Evolutionary conservation across 2,113 vertebrate species (phyloP).

Genomic region (Channa maculata): DNA sequence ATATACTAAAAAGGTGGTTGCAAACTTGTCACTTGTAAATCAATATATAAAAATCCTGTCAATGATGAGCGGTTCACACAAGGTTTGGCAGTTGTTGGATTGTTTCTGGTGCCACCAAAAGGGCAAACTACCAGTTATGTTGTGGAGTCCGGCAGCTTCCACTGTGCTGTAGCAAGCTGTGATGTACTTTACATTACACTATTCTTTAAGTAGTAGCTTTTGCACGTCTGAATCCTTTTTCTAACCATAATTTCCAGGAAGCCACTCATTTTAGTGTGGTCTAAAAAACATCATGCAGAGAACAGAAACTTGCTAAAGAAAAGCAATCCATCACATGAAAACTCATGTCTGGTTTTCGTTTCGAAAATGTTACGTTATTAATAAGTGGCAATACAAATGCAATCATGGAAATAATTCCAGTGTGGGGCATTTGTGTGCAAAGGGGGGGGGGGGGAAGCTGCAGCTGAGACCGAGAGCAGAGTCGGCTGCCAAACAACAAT

Average conservation of each 20-base stretch:
- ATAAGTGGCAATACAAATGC: slow-evolving; percentile 17
- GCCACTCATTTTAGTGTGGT: slow-evolving; percentile 6
- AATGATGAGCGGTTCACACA: no score
- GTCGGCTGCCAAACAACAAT: background rate
- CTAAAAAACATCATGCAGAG: slow-evolving; percentile 4
- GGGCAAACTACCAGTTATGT: no score
- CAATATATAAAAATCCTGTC: no score
- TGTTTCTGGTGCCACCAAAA: no score
- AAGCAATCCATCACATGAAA: slow-evolving; percentile 15
- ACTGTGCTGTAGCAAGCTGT: background rate
- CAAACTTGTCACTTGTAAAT: no score
- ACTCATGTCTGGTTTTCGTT: slow-evolving; percentile 10
- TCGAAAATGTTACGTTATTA: slow-evolving; percentile 2
- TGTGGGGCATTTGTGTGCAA: background rate
- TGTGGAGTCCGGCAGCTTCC: no score
- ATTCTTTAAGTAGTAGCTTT: background rate
- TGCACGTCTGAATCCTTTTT: background rate
- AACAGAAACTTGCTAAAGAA: slow-evolving; percentile 6
- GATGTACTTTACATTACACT: background rate
- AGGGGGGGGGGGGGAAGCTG: no score
- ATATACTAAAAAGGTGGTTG: no score
- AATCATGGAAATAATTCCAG: slow-evolving; percentile 24
- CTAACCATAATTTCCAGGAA: slow-evolving; percentile 19
- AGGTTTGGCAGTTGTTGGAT: no score
- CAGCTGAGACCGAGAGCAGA: background rate